Evolutionary conservation across 2,113 vertebrate genomes (phyloP).

Genomic region (Corythaixoides concolor): DNA sequence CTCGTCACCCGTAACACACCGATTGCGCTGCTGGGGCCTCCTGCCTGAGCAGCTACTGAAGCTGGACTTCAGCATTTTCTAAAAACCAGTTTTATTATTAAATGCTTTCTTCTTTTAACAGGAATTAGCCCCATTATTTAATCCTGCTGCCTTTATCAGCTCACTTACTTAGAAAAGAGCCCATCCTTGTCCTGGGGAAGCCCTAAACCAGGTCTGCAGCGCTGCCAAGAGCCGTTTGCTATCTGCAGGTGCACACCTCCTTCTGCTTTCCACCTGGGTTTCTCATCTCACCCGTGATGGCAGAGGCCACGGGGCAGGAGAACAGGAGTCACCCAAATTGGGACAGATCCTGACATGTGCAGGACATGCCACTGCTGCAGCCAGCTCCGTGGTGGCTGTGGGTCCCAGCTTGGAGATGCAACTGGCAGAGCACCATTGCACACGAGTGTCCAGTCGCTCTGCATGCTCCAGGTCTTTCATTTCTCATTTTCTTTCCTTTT

Average conservation of each 20-base stretch:
- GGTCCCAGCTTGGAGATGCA: not conserved
- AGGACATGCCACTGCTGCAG: not conserved
- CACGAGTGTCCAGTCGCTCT: fast-evolving
- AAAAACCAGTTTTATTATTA: fast-evolving
- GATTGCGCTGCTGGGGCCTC: not conserved
- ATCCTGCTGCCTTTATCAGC: not conserved
- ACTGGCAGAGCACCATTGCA: not conserved
- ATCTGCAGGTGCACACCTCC: not conserved
- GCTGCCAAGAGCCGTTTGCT: not conserved
- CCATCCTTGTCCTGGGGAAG: not conserved
- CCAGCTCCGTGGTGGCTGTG: fast-evolving
- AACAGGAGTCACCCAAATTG: not conserved
- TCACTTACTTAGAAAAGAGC: fast-evolving
- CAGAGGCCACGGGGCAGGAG: not conserved
- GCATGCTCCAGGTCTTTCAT: not conserved
- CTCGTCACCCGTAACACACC: fast-evolving
- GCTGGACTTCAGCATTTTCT: not conserved
- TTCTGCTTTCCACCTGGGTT: not conserved
- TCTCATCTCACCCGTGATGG: fast-evolving
- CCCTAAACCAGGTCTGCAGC: not conserved
- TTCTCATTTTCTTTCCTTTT: not conserved
- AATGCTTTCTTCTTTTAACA: not conserved
- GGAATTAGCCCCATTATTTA: not conserved
- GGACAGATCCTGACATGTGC: not conserved
- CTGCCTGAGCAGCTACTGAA: not conserved